phyloP scores from a whole-genome alignment of 1,140 invertebrate genomes.

The Leptestheria dahalacensis region DNA sequence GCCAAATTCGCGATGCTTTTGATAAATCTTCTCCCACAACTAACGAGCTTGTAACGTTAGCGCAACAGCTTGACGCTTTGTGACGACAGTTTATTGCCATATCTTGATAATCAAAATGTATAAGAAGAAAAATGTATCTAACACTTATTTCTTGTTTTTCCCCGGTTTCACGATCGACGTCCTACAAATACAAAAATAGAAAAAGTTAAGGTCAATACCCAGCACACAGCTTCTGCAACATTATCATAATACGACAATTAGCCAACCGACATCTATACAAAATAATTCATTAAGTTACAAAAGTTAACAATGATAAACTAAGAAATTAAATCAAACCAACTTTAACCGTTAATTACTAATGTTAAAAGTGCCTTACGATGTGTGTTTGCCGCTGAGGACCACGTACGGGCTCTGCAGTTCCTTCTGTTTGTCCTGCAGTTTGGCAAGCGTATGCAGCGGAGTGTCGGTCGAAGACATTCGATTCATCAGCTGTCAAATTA shows the following conservation, averaged over 20 bases:
- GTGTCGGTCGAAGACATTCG: constrained; percentile 98
- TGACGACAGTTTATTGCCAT: neutral
- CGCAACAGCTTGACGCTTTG: neutral
- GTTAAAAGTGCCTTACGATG: neutral
- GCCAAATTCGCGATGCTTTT: neutral
- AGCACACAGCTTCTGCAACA: too few species aligned
- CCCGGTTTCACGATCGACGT: constrained; percentile 8
- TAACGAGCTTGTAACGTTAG: neutral
- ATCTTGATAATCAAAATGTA: neutral
- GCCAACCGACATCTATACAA: too few species aligned
- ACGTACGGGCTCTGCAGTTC: constrained; percentile 90
- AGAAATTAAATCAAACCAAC: too few species aligned
- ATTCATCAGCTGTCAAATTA: constrained; percentile 64
- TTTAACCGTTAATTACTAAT: too few species aligned
- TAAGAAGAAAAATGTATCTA: too few species aligned
- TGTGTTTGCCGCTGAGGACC: constrained; percentile 76
- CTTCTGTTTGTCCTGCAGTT: constrained; percentile 91
- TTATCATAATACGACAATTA: too few species aligned
- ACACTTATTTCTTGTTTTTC: constrained; percentile 1
- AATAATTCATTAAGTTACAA: too few species aligned
- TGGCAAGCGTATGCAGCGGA: constrained; percentile 79
- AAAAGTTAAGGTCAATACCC: too few species aligned
- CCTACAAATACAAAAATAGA: neutral
- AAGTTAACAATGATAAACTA: too few species aligned
- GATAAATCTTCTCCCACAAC: neutral